A percentile compares a stretch with the other conserved stretches of the same genome.
Evolutionary conservation across 2,113 vertebrate species (phyloP).

Genomic region (Rhea pennata): DNA sequence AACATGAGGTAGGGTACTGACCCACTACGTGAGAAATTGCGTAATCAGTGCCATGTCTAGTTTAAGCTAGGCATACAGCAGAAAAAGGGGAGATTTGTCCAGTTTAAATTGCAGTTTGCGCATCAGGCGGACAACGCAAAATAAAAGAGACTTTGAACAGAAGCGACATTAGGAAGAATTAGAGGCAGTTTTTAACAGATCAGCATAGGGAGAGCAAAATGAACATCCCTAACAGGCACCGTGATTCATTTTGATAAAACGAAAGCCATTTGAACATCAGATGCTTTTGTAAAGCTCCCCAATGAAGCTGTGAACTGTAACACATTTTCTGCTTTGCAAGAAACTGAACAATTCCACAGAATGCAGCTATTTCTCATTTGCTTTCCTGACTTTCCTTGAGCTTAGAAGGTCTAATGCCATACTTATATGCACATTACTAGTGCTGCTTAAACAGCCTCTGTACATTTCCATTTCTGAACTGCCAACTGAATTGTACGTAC

Average conservation of each 20-base stretch:
- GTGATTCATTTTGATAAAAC: not conserved
- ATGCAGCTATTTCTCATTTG: not conserved
- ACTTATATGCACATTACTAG: not conserved
- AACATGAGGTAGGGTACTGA: not conserved
- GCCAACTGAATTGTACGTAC: not conserved
- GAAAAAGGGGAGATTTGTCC: not conserved
- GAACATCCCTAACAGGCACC: not conserved
- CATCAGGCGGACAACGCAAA: not conserved
- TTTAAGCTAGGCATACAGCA: not conserved
- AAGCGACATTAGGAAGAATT: not conserved
- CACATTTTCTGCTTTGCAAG: not conserved
- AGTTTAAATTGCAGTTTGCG: not conserved
- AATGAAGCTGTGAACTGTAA: not conserved
- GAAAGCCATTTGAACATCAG: not conserved
- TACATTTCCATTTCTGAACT: not conserved
- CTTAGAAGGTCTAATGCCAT: not conserved
- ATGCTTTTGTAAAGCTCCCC: not conserved
- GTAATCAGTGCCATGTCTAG: not conserved
- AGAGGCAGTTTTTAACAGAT: not conserved
- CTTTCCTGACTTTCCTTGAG: not conserved
- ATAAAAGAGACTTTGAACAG: not conserved
- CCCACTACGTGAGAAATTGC: not conserved
- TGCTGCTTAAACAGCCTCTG: not conserved
- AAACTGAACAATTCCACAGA: not conserved
- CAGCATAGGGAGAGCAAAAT: not conserved